Percentiles rank a stretch among this genome's conserved stretches.
phyloP scores from a whole-genome alignment of 2,797 vertebrate genomes.

The Argentina silus region DNA sequence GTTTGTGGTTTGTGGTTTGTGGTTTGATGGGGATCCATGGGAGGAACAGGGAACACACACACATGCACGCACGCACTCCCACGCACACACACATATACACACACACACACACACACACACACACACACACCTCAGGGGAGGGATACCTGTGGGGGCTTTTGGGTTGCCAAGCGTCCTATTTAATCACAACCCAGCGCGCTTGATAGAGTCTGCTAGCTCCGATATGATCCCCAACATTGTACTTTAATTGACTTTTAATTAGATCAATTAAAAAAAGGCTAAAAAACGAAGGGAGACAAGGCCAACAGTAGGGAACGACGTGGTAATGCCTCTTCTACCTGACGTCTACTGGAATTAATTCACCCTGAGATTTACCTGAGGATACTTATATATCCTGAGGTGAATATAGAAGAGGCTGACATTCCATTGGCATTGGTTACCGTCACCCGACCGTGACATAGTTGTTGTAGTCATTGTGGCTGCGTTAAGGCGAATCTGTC shows the following conservation, averaged over 20 bases:
- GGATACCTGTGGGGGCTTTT: background rate
- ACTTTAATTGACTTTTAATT: conserved; percentile 28
- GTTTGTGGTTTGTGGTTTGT: too few species aligned
- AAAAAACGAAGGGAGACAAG: conserved; percentile 10
- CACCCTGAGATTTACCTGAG: background rate
- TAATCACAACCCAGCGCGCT: conserved; percentile 43
- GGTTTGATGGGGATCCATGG: background rate
- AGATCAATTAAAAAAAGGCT: conserved; percentile 29
- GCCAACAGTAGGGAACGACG: background rate
- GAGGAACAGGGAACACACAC: background rate
- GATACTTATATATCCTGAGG: background rate
- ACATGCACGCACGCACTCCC: background rate
- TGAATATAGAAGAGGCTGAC: background rate
- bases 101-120: background rate
- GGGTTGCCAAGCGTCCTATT: conserved; percentile 33
- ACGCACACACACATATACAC: background rate
- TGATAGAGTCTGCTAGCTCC: conserved; percentile 23
- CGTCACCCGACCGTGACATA: too few species aligned
- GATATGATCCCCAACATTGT: conserved; percentile 25
- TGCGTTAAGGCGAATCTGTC: too few species aligned
- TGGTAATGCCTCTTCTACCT: background rate
- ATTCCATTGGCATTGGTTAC: too few species aligned
- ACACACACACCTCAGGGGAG: background rate
- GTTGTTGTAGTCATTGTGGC: background rate
- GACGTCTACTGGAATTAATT: background rate